Base-by-base conservation (phyloP, 2,888 invertebrate species). In the Tuta absoluta region DNA sequence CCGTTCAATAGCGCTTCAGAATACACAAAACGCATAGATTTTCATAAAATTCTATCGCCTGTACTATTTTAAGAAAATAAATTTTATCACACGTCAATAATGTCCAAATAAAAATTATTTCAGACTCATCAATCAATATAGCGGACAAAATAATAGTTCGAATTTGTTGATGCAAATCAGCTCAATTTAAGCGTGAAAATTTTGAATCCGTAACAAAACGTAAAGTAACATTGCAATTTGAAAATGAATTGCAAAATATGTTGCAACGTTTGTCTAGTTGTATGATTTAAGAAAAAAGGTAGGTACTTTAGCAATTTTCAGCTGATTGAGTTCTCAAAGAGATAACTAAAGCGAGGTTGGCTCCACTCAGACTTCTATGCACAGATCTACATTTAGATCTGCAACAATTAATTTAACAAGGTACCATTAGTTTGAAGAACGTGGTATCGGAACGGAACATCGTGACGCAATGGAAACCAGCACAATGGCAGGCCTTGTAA, bases 11-110 rank as follows among this genome's bases (percentile, higher is more conserved):
- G 78, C 72, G 81, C 82, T 79, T 75, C 78, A 79, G 75, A 78
- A 79, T 79, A 81, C 75, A 82, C 79, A 79, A 84, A 83, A 82
- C 82, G 82, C 84, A 84, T 84, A 80, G 81, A 8, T 33, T 80
- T 78, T 76, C 69, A 71, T 70, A 72, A 76, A 81, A 80, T 77
- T 74, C 74, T 75, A 75, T 76, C 69, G 72, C 68, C 3, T 8
- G 1, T 37, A 11, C 12, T 2, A n/a, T 11, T 45, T 5, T 45
- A 41, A 41, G 0, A 12, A 41, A 41, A 41, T 12, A 12, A 41
- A 41, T 12, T 14, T 14, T 11, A 14, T 1, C 41, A 3, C 8
- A 8, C 12, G 12, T 1, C 37, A 37, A 8, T 1, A 1, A 45
- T 45, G 45, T 17, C 17, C n/a, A 3, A n/a, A 17, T n/a, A 2